These are phyloP conservation scores for Ormyrus labotus DNA, from an alignment of 2,888 invertebrate species.

Conservation along the genomic window DNA sequence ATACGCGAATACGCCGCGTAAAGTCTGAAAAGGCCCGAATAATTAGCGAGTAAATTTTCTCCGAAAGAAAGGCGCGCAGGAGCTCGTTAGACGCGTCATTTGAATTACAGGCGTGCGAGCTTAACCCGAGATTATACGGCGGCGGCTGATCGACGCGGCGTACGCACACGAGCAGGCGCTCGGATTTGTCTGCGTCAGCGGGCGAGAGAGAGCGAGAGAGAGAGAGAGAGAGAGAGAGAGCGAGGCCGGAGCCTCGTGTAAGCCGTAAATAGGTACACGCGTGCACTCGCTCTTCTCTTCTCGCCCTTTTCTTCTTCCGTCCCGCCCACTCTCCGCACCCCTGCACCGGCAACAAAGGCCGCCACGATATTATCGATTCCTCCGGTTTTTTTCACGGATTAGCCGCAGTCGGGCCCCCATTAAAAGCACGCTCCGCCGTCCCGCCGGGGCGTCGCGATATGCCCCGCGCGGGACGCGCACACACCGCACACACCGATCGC, in stretches of 20 bases:
- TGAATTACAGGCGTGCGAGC: constrained; percentile 26
- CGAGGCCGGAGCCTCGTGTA: background rate
- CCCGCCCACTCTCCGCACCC: background rate
- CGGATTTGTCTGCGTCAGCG: constrained; percentile 37
- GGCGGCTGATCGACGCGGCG: constrained; percentile 21
- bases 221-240: no score
- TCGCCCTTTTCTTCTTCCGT: background rate
- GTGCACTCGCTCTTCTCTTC: constrained; percentile 11
- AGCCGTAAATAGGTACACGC: constrained; percentile 48
- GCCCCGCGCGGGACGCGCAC: no score
- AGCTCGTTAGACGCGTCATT: constrained; percentile 44
- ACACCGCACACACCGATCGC: no score
- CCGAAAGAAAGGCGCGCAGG: background rate
- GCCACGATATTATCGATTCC: constrained; percentile 40
- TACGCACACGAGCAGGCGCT: constrained; percentile 5
- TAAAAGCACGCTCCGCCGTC: no score
- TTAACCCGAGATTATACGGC: background rate
- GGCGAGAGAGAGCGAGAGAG: background rate
- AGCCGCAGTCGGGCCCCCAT: background rate
- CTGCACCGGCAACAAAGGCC: background rate
- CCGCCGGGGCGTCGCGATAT: no score
- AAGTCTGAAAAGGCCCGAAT: no score
- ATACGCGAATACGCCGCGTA: no score
- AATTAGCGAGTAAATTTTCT: no score
- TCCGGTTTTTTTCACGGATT: constrained; percentile 27